These are phyloP conservation scores for Platycercus adscitus DNA, from an alignment of 2,113 vertebrate species.

Conservation along the genomic window DNA sequence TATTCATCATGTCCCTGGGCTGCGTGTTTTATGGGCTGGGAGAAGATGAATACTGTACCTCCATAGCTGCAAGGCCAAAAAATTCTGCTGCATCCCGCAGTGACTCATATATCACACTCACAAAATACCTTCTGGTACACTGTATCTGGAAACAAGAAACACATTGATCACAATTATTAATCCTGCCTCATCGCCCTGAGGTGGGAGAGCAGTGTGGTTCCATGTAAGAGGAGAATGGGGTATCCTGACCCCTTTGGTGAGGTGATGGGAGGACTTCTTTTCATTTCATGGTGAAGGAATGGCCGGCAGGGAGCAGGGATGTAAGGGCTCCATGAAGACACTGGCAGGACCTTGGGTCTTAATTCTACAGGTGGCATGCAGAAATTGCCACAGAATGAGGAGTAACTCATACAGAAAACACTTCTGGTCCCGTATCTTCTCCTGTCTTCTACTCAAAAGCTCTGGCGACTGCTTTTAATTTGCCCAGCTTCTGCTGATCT, in stretches of 20 bases:
- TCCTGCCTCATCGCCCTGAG: background rate
- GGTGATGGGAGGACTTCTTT: background rate
- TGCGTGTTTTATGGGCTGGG: background rate
- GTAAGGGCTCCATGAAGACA: background rate
- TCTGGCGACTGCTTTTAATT: background rate
- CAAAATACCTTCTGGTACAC: background rate
- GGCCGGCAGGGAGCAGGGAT: background rate
- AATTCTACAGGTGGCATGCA: background rate
- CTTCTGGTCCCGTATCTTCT: background rate
- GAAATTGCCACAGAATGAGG: background rate
- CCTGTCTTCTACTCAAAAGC: background rate
- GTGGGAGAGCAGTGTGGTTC: background rate
- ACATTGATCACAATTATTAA: background rate
- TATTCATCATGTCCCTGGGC: background rate
- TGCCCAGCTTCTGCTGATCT: background rate
- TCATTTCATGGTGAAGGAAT: background rate
- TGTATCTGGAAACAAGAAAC: constrained; percentile 9
- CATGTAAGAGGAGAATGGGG: background rate
- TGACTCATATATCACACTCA: constrained; percentile 22
- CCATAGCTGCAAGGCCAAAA: constrained; percentile 35
- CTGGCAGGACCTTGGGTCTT: background rate
- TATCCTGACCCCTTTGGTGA: background rate
- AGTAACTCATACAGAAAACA: background rate
- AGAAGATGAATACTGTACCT: constrained; percentile 12
- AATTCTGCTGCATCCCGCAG: background rate